Conservation (phyloP, 2,113 vertebrate genomes). For the Motacilla tschutschensis region DNA sequence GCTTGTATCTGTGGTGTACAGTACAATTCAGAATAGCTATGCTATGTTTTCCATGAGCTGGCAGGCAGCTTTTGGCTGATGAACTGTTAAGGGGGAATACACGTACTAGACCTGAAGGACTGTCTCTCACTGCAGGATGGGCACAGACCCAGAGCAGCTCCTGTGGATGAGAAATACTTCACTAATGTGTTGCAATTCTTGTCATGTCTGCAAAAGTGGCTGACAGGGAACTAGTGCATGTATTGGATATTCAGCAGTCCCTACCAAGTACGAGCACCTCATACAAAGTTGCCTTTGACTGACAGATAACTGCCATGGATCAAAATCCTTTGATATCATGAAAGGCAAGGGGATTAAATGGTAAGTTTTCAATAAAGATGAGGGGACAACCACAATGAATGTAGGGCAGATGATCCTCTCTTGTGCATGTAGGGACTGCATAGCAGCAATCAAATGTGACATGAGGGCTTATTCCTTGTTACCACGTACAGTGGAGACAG, state of each 20-base stretch:
- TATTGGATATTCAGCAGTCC: not conserved
- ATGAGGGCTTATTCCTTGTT: not conserved
- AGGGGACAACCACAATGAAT: not conserved
- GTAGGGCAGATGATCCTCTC: not conserved
- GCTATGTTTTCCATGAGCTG: not conserved
- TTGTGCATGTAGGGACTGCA: not conserved
- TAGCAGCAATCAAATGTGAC: not conserved
- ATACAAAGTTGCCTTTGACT: slow-evolving; percentile 12
- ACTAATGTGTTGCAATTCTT: not conserved
- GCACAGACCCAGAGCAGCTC: not conserved
- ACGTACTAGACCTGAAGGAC: not conserved
- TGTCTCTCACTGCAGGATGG: not conserved
- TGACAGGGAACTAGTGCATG: not conserved
- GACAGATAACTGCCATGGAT: not conserved
- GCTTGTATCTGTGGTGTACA: not conserved
- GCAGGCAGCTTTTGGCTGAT: not conserved
- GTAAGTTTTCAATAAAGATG: slow-evolving; percentile 20
- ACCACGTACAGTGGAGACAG: accelerated
- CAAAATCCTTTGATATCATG: not conserved
- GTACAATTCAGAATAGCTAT: not conserved
- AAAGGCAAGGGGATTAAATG: slow-evolving; percentile 20
- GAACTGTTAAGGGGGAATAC: not conserved
- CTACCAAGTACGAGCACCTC: not conserved
- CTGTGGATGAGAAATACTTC: not conserved
- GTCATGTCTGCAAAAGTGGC: not conserved